Conservation (phyloP, 2,113 vertebrate genomes). For the Anarrhichthys ocellatus region DNA sequence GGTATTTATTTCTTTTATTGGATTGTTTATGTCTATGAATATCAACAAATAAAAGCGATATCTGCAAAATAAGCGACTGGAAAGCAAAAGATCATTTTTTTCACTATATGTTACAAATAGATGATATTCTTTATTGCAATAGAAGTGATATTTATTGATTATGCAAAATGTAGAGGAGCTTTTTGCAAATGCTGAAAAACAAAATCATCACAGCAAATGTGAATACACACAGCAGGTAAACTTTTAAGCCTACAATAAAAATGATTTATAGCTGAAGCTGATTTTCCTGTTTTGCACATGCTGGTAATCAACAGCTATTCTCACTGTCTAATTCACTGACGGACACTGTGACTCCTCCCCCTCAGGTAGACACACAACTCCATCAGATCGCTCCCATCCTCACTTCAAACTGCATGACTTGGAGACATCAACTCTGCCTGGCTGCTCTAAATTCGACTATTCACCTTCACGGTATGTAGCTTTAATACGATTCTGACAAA, state of each 20-base stretch:
- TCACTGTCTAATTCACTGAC: constrained; percentile 22
- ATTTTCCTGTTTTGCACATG: constrained; percentile 20
- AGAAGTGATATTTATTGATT: constrained; percentile 2
- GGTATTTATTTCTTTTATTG: constrained; percentile 17
- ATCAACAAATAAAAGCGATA: constrained; percentile 25
- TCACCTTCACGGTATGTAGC: constrained; percentile 49
- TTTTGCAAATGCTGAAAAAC: background rate
- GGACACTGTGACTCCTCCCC: constrained; percentile 30
- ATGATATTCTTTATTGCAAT: background rate
- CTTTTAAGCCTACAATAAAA: background rate
- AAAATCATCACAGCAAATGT: background rate
- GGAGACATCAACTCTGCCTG: constrained; percentile 51
- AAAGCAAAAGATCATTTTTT: background rate
- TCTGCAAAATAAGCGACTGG: background rate
- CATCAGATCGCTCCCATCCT: constrained; percentile 60
- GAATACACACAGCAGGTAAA: background rate
- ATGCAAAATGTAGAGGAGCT: background rate
- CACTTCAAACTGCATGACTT: constrained; percentile 62
- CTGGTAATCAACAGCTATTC: constrained; percentile 4
- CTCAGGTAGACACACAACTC: constrained; percentile 68
- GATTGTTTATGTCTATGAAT: constrained; percentile 28
- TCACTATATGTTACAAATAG: background rate
- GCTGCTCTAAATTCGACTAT: constrained; percentile 34
- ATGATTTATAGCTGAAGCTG: background rate
- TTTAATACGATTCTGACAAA: background rate